phyloP scores from a whole-genome alignment of 2,797 vertebrate species.

The Anas acuta region DNA sequence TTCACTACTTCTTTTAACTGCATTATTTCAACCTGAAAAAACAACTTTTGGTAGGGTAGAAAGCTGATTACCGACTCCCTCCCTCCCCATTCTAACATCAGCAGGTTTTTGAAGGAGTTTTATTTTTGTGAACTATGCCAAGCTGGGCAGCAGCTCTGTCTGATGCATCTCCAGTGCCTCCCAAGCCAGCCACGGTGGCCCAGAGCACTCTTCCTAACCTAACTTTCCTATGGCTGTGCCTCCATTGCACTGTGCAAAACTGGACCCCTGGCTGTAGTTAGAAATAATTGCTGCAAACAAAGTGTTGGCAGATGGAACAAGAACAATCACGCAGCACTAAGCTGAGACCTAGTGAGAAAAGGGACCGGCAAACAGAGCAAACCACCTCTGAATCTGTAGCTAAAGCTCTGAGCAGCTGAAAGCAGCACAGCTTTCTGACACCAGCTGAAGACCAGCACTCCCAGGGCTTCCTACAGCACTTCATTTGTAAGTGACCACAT shows the following conservation, averaged over 20 bases:
- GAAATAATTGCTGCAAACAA: neutral
- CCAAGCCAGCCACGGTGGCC: neutral
- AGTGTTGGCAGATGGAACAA: neutral
- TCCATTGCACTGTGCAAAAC: neutral
- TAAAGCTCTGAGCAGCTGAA: neutral
- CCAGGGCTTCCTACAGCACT: neutral
- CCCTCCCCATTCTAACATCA: neutral
- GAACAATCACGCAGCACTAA: neutral
- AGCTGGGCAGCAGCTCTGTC: neutral
- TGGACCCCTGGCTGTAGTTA: neutral
- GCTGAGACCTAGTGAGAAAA: neutral
- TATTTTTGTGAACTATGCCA: neutral
- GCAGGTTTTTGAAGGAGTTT: neutral
- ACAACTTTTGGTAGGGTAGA: neutral
- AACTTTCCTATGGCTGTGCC: neutral
- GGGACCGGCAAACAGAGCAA: neutral
- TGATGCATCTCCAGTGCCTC: neutral
- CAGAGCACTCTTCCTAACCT: neutral
- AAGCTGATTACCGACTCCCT: neutral
- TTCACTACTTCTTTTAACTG: neutral
- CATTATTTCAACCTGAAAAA: neutral
- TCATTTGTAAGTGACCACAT: neutral
- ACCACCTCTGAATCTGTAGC: rapidly evolving
- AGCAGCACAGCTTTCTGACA: neutral
- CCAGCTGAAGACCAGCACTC: neutral